Conservation (phyloP, 2,113 vertebrate genomes). For the Tympanuchus pallidicinctus region DNA sequence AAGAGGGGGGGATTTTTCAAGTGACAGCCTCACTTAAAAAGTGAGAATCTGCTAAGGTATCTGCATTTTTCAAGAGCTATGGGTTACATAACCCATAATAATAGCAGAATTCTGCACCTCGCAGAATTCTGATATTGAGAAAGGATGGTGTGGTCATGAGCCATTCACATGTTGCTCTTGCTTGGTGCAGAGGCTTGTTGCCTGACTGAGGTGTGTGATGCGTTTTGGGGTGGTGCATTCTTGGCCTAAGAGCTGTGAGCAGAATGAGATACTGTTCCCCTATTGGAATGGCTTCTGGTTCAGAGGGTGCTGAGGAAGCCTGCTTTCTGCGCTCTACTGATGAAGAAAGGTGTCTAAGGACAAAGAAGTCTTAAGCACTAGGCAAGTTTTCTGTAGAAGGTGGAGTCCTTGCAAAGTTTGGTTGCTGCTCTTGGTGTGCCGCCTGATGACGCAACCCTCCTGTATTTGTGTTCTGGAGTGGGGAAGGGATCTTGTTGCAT, state of each 20-base stretch:
- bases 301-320: neutral
- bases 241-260: neutral
- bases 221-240: accelerated
- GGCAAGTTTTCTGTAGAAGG: neutral
- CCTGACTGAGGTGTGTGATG: neutral
- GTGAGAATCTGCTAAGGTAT: neutral
- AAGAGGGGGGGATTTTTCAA: neutral
- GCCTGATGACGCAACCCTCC: accelerated
- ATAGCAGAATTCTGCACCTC: neutral
- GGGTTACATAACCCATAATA: neutral
- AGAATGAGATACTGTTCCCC: accelerated
- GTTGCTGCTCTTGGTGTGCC: neutral
- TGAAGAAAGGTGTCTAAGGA: neutral
- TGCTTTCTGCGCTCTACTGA: neutral
- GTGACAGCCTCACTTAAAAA: neutral
- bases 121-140: accelerated
- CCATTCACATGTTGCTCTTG: accelerated
- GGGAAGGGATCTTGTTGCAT: accelerated
- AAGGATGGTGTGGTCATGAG: accelerated
- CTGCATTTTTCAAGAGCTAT: accelerated
- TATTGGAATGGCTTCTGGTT: neutral
- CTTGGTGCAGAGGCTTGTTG: neutral
- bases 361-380: neutral
- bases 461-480: accelerated
- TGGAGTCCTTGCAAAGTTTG: accelerated